These are phyloP conservation scores for Tichodroma muraria DNA, from an alignment of 2,113 vertebrate genomes.

Conservation along the genomic window DNA sequence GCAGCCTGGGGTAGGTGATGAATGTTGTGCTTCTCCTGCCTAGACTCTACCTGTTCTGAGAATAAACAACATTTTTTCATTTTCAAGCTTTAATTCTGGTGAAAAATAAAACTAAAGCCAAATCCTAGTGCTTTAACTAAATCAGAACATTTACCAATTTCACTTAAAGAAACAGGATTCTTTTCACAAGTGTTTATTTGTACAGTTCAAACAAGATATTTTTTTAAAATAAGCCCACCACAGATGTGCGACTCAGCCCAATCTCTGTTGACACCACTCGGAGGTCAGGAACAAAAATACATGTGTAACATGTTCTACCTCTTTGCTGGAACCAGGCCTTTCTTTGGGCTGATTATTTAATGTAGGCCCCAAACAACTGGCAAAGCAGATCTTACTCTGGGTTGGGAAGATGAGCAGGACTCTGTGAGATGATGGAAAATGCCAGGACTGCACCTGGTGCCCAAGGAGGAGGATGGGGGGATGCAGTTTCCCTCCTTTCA, in stretches of 20 bases:
- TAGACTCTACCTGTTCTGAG: background rate
- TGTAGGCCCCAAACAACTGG: background rate
- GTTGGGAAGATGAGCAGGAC: background rate
- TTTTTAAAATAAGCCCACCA: background rate
- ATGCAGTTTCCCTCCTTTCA: background rate
- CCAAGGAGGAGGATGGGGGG: background rate
- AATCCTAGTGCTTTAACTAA: background rate
- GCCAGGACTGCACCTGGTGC: background rate
- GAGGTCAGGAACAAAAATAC: background rate
- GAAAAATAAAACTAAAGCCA: conserved; percentile 18
- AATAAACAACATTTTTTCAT: background rate
- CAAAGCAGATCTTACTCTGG: background rate
- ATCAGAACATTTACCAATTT: conserved; percentile 17
- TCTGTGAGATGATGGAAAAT: background rate
- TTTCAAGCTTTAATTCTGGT: background rate
- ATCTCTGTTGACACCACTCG: background rate
- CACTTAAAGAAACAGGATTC: background rate
- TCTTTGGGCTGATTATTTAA: background rate
- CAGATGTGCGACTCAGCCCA: background rate
- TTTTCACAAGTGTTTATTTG: conserved; percentile 18
- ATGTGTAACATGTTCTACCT: background rate
- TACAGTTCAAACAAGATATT: background rate
- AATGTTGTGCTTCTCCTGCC: background rate
- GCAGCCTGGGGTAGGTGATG: background rate
- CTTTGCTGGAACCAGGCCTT: background rate